Evolutionary conservation across 2,797 vertebrate species (phyloP), one percentile per base, ranked within the genome.

Genomic region (Sebastiscus albofasciatus): DNA sequence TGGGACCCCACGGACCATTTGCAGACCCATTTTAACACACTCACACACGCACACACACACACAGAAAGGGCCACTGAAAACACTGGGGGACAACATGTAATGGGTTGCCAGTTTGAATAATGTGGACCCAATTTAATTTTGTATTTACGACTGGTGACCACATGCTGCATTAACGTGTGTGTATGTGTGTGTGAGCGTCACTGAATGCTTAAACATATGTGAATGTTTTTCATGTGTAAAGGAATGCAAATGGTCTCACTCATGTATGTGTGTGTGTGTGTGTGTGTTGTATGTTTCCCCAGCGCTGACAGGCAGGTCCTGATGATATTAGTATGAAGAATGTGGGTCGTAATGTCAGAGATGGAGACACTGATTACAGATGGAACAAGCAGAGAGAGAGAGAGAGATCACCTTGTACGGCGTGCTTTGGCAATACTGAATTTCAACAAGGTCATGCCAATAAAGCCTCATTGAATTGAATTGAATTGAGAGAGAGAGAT

Each of bases 71-170:
- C 75, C 62, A 72, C 69, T 82, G 62, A 72, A 79, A 86, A 72
- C 75, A 81, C 61, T 27, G 64, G 74, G 87, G 67, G 71, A 75
- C 84, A 46, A 46, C 42, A 18, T 46, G 42, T 87, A 90, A 91
- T 85, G 76, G 81, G 74, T 82, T 86, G 68, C 90, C 86, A 90
- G 77, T 85, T 85, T 87, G 75, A 92, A 82, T 85, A 87, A 90
- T 89, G 85, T 65, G 79, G 79, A 68, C 72, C 46, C 74, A 86
- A 77, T 93, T 91, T 87, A 29, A 88, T 92, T 89, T 87, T 33
- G 70, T 80, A 81, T 89, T 93, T 88, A 88, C 83, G 81, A 85
- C 72, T 83, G 78, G 54, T 87, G 82, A 88, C 87, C 62, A 26
- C 83, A 87, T 62, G 36, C 26, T 79, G 42, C 31, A 77, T 60